Percentiles rank a stretch among this genome's conserved stretches.
phyloP scores from a whole-genome alignment of 1,140 invertebrate species.

The Watersipora subatra region DNA sequence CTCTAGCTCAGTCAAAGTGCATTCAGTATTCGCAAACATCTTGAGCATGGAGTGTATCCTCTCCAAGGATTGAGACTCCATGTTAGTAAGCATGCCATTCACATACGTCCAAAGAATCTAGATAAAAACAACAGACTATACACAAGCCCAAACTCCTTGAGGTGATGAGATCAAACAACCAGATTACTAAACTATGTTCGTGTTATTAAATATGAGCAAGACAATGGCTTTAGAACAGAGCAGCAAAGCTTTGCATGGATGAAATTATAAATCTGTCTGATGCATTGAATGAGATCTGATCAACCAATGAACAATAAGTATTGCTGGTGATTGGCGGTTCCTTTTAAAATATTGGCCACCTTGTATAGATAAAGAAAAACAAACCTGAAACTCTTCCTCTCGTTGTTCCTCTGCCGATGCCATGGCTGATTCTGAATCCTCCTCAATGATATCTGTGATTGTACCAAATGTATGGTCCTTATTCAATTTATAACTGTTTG shows the following conservation, averaged over 20 bases:
- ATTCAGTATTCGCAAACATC: slow-evolving; percentile 56
- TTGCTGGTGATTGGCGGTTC: too few relatives aligned
- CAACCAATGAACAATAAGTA: too few relatives aligned
- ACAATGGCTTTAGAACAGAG: too few relatives aligned
- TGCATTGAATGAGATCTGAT: too few relatives aligned
- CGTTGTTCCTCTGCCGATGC: not conserved
- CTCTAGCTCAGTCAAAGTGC: not conserved
- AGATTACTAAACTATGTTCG: too few relatives aligned
- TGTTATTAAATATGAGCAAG: too few relatives aligned
- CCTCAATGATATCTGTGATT: not conserved
- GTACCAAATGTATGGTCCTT: slow-evolving; percentile 48
- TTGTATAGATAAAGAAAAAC: too few relatives aligned
- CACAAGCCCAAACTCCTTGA: too few relatives aligned
- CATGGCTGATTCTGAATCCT: not conserved
- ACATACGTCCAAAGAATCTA: slow-evolving; percentile 71
- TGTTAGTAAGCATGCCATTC: slow-evolving; percentile 86
- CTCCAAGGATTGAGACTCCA: slow-evolving; percentile 79
- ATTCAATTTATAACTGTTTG: slow-evolving; percentile 61
- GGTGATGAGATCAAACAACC: too few relatives aligned
- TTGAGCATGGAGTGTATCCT: slow-evolving; percentile 91
- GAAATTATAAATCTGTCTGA: too few relatives aligned
- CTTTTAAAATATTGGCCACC: too few relatives aligned
- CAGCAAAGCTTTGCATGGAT: too few relatives aligned
- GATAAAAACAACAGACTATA: not conserved
- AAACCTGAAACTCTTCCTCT: not conserved